Evolutionary conservation across 2,888 invertebrate species (phyloP).

Genomic region (Labia minor): DNA sequence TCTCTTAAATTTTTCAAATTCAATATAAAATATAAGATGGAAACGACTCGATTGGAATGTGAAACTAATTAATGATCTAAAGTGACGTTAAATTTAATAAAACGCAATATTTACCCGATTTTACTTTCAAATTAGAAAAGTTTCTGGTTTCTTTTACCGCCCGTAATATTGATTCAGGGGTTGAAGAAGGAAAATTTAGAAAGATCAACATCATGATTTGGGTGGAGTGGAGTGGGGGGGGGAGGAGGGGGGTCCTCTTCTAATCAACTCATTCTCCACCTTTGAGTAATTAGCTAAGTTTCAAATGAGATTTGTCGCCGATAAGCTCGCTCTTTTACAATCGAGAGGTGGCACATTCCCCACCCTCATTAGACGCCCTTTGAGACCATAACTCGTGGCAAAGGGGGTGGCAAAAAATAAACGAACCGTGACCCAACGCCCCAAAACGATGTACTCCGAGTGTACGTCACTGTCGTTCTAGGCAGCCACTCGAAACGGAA

Average conservation of each 20-base stretch:
- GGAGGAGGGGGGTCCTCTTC: not conserved
- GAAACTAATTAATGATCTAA: too few species aligned
- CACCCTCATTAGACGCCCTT: conserved; percentile 7
- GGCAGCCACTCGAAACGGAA: conserved; percentile 1
- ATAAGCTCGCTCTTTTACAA: not conserved
- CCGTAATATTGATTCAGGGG: not conserved
- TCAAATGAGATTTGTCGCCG: conserved; percentile 13
- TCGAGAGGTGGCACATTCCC: not conserved
- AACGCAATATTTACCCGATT: not conserved
- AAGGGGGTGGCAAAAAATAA: conserved; percentile 7
- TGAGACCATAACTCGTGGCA: conserved; percentile 8
- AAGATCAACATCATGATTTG: not conserved
- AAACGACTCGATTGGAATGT: too few species aligned
- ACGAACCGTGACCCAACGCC: not conserved
- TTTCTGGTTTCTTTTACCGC: not conserved
- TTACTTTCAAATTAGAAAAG: not conserved
- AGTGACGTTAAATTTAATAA: too few species aligned
- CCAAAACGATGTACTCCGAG: not conserved
- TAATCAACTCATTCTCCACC: conserved; percentile 7
- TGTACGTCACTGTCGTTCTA: conserved; percentile 1
- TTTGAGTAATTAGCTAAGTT: conserved; percentile 8
- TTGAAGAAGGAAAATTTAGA: not conserved
- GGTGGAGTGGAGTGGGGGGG: not conserved
- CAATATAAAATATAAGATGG: too few species aligned
- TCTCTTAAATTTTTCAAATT: too few species aligned